Conservation (phyloP, 2,797 vertebrate genomes). For the Schizopygopsis pylzovi region DNA sequence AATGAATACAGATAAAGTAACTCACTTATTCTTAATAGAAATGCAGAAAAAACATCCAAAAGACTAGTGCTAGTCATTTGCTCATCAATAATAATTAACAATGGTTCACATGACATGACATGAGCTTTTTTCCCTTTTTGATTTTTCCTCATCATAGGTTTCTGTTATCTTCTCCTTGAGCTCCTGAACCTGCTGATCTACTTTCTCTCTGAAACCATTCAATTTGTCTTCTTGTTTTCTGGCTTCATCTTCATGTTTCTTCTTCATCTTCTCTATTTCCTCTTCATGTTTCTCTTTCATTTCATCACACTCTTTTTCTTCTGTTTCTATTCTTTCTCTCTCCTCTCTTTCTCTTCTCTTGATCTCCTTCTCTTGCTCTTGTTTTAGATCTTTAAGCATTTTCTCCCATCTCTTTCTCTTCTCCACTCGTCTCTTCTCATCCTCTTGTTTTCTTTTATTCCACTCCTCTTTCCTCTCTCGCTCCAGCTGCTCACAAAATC, state of each 20-base stretch:
- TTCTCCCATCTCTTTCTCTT: not conserved
- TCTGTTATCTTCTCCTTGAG: not conserved
- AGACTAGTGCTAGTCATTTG: no score
- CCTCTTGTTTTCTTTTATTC: not conserved
- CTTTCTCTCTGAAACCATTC: not conserved
- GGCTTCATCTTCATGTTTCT: not conserved
- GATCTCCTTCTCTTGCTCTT: not conserved
- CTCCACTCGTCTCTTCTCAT: not conserved
- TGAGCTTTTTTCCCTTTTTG: no score
- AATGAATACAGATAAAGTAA: no score
- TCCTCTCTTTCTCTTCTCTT: not conserved
- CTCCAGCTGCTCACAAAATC: not conserved
- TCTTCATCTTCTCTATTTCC: accelerated
- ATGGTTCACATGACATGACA: no score
- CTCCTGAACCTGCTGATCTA: no score
- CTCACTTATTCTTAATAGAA: no score
- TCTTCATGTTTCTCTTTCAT: not conserved
- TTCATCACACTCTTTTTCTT: not conserved
- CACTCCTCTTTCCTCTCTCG: not conserved
- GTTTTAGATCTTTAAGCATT: not conserved
- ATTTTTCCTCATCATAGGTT: no score
- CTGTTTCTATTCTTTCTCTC: not conserved
- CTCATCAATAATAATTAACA: no score
- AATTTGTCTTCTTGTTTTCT: not conserved
- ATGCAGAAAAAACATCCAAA: no score